phyloP scores from a whole-genome alignment of 2,888 invertebrate genomes.

The Taphrorychus bicolor region DNA sequence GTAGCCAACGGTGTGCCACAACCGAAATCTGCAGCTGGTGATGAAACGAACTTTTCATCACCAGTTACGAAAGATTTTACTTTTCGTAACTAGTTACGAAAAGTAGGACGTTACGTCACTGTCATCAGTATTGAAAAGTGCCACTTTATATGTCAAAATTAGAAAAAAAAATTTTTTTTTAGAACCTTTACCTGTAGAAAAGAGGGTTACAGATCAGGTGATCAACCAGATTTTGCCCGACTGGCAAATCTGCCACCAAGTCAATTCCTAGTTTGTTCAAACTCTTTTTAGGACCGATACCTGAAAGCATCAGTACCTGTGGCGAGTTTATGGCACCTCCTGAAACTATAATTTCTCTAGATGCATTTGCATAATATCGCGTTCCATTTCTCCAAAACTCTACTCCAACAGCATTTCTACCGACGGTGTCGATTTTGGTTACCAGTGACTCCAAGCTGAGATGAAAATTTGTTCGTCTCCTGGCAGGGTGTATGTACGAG shows the following conservation, averaged over 20 bases:
- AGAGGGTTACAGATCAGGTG: background rate
- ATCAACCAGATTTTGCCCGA: conserved; percentile 7
- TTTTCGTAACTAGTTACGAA: no score
- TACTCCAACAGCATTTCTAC: conserved; percentile 17
- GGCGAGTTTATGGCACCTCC: conserved; percentile 8
- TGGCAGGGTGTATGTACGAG: conserved; percentile 23
- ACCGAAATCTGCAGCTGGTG: no score
- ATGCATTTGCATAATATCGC: background rate
- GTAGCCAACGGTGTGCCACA: no score
- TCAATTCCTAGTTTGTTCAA: background rate
- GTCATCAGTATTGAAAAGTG: no score
- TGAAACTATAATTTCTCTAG: conserved; percentile 10
- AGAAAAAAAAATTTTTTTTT: no score
- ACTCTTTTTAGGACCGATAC: conserved; percentile 2
- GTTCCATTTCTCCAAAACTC: conserved; percentile 55
- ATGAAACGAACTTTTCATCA: no score
- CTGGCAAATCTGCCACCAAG: conserved; percentile 6
- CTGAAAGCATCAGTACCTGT: conserved; percentile 12
- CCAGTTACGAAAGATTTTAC: no score
- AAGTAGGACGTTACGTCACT: no score
- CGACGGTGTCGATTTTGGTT: conserved; percentile 31
- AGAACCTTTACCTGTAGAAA: background rate
- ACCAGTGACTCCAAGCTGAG: conserved; percentile 63
- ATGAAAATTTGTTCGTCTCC: conserved; percentile 50
- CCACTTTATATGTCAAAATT: no score